Percentiles rank a stretch among this genome's conserved stretches.
Conservation (phyloP, 1,140 invertebrate species). For the Neelides sp. region DNA sequence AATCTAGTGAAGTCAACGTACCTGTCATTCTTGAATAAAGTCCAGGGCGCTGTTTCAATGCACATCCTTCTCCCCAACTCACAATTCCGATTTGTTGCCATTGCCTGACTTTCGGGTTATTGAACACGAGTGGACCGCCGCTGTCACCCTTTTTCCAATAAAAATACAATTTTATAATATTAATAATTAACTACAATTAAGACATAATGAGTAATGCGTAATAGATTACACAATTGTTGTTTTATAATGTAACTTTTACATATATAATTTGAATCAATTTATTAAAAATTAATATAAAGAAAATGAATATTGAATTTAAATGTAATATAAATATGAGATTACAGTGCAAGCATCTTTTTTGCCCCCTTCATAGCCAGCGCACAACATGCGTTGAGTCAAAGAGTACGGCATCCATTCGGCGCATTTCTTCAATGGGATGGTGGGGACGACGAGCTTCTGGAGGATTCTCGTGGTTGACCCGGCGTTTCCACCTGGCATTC, state of each 20-base stretch:
- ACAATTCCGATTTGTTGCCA: slow-evolving; percentile 17
- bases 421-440: background rate
- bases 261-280: no score
- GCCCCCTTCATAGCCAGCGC: slow-evolving; percentile 8
- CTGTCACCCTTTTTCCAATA: slow-evolving; percentile 10
- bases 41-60: no score
- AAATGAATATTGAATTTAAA: no score
- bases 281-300: no score
- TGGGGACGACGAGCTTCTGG: slow-evolving; percentile 14
- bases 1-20: background rate
- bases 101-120: slow-evolving; percentile 1
- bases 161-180: background rate
- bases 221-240: background rate
- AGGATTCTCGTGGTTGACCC: slow-evolving; percentile 12
- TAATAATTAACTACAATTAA: background rate
- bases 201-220: background rate
- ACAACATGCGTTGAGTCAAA: slow-evolving; percentile 10
- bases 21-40: slow-evolving; percentile 4
- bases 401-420: background rate
- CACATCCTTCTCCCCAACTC: slow-evolving; percentile 13
- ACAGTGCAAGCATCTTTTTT: slow-evolving; percentile 15
- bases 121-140: slow-evolving; percentile 11
- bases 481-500: slow-evolving; percentile 13
- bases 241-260: background rate
- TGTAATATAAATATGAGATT: no score